Conservation (phyloP, 2,797 vertebrate species). For the Sciaenops ocellatus region DNA sequence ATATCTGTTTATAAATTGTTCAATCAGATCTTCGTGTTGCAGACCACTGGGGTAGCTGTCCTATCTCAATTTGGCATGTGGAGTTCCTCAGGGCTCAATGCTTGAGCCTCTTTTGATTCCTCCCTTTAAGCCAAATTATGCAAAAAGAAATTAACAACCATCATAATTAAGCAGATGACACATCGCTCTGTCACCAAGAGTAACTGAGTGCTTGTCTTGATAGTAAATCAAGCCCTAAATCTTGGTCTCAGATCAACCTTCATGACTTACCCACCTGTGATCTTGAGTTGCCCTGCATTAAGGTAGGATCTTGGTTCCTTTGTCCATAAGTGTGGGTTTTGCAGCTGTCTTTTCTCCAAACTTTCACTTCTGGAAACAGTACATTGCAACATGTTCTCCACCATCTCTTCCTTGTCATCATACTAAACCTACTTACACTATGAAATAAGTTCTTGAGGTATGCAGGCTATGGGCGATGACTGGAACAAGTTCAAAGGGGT, state of each 20-base stretch:
- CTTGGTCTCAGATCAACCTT: background rate
- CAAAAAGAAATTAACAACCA: background rate
- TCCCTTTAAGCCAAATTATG: background rate
- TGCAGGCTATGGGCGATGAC: background rate
- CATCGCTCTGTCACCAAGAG: background rate
- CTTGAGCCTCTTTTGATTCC: background rate
- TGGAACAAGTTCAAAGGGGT: background rate
- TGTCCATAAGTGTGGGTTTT: no score
- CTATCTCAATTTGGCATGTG: background rate
- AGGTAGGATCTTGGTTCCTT: no score
- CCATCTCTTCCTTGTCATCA: background rate
- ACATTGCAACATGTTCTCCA: background rate
- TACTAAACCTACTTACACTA: background rate
- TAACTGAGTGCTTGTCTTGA: background rate
- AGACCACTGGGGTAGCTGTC: background rate
- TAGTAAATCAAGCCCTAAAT: background rate
- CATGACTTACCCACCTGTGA: background rate
- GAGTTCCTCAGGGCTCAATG: constrained; percentile 14
- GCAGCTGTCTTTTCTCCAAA: background rate
- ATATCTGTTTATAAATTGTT: background rate
- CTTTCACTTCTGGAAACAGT: background rate
- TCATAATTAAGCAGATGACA: background rate
- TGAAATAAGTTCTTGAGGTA: background rate
- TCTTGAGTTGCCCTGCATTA: background rate
- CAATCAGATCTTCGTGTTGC: background rate